Percentiles rank a stretch among this genome's conserved stretches.
Conservation (phyloP, 2,797 vertebrate genomes). For the Argya squamiceps region DNA sequence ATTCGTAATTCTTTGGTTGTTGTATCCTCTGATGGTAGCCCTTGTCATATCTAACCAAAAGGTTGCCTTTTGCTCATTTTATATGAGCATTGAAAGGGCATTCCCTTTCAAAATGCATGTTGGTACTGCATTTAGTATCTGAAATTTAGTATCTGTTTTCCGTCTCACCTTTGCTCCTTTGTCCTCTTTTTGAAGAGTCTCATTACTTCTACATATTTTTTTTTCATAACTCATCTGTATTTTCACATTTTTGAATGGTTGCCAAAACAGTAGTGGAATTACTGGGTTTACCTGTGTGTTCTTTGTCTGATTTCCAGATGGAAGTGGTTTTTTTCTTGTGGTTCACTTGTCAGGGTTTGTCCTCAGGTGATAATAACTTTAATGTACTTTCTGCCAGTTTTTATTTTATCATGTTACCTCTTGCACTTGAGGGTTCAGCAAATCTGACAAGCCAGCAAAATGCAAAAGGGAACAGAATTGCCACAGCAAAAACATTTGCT, state of each 20-base stretch:
- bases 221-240: background rate
- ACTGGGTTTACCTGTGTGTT: background rate
- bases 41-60: background rate
- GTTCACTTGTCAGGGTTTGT: constrained; percentile 26
- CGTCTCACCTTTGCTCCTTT: background rate
- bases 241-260: background rate
- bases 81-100: background rate
- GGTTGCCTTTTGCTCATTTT: background rate
- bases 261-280: background rate
- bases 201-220: background rate
- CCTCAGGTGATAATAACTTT: constrained; percentile 49
- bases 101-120: background rate
- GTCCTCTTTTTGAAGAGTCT: background rate
- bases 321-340: constrained; percentile 7
- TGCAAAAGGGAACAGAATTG: background rate
- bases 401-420: constrained; percentile 34
- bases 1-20: background rate
- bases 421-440: background rate
- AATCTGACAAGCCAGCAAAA: background rate
- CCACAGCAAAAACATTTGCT: background rate
- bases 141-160: background rate
- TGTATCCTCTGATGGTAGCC: background rate
- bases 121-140: background rate
- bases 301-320: constrained; percentile 38
- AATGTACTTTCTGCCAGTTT: constrained; percentile 58